A percentile compares a stretch with the other conserved stretches of the same genome.
Conservation (phyloP, 1,140 invertebrate species). For the Drosophila auraria region DNA sequence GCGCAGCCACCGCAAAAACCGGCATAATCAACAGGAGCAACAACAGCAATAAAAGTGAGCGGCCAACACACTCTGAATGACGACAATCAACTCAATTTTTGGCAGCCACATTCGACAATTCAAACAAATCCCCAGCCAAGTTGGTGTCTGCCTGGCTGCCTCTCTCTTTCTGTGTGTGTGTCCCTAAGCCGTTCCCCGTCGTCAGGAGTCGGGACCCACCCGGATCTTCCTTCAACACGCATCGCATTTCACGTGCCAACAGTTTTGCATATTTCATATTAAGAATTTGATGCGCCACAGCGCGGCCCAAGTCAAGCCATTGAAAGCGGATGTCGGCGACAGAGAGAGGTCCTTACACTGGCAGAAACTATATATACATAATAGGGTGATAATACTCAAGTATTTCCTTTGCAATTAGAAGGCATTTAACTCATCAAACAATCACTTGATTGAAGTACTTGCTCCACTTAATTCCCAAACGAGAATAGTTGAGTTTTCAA, state of each 20-base stretch:
- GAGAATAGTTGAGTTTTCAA: not conserved
- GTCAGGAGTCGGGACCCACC: not conserved
- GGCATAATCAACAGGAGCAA: conserved; percentile 29
- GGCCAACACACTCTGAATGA: conserved; percentile 61
- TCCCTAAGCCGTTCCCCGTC: conserved; percentile 25
- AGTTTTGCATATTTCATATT: conserved; percentile 72
- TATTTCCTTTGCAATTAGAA: not conserved
- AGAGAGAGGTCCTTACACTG: not conserved
- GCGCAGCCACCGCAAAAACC: conserved; percentile 25
- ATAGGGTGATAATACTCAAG: too few relatives aligned
- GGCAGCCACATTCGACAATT: conserved; percentile 50
- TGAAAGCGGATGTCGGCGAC: conserved; percentile 33
- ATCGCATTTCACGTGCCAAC: conserved; percentile 64
- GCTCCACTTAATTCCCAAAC: not conserved
- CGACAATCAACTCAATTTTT: conserved; percentile 78
- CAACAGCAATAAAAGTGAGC: conserved; percentile 50
- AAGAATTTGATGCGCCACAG: conserved; percentile 66
- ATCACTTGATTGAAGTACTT: not conserved
- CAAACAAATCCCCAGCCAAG: conserved; percentile 43
- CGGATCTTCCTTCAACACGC: conserved; percentile 12
- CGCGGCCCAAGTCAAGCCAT: conserved; percentile 32
- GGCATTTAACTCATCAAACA: not conserved
- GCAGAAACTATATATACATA: not conserved
- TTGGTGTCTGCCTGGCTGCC: not conserved
- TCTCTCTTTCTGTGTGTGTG: not conserved